These are phyloP conservation scores for Saccopteryx bilineata DNA, from an alignment of 2,113 vertebrate genomes.

Conservation along the genomic window DNA sequence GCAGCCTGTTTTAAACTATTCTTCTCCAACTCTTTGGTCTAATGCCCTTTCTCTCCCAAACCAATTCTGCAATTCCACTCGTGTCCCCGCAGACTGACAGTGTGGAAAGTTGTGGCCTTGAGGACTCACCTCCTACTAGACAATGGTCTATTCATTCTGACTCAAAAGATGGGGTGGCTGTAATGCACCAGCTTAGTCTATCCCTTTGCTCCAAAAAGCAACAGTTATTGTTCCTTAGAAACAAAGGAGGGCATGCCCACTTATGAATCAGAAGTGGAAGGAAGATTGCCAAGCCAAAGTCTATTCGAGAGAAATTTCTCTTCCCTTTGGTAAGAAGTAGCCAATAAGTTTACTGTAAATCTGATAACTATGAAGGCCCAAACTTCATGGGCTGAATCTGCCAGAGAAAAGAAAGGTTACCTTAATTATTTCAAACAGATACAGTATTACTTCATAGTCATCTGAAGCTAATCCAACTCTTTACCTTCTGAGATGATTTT, in stretches of 20 bases:
- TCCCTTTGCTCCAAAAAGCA: not conserved
- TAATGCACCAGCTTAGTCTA: not conserved
- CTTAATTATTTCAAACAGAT: constrained; percentile 56
- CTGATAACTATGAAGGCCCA: constrained; percentile 31
- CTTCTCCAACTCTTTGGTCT: not conserved
- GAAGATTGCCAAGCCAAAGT: not conserved
- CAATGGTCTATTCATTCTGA: not conserved
- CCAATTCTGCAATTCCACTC: not conserved
- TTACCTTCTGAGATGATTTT: constrained; percentile 53
- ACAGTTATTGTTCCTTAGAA: constrained; percentile 24
- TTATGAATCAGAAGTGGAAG: constrained; percentile 48
- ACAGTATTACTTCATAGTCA: constrained; percentile 39
- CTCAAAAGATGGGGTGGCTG: not conserved
- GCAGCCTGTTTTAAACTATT: not conserved
- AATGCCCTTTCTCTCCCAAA: not conserved
- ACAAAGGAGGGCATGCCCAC: constrained; percentile 14
- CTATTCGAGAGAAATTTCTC: constrained; percentile 42
- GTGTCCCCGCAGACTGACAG: not conserved
- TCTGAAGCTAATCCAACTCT: constrained; percentile 56
- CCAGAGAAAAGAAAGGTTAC: constrained; percentile 53
- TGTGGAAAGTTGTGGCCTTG: not conserved
- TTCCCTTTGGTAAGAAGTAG: constrained; percentile 17
- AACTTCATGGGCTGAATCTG: constrained; percentile 36
- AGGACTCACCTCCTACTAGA: not conserved
- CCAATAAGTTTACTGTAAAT: constrained; percentile 54